Evolutionary conservation across 2,113 vertebrate genomes (phyloP), one percentile per base, ranked within the genome.

Genomic region (Thinocorus orbignyianus): DNA sequence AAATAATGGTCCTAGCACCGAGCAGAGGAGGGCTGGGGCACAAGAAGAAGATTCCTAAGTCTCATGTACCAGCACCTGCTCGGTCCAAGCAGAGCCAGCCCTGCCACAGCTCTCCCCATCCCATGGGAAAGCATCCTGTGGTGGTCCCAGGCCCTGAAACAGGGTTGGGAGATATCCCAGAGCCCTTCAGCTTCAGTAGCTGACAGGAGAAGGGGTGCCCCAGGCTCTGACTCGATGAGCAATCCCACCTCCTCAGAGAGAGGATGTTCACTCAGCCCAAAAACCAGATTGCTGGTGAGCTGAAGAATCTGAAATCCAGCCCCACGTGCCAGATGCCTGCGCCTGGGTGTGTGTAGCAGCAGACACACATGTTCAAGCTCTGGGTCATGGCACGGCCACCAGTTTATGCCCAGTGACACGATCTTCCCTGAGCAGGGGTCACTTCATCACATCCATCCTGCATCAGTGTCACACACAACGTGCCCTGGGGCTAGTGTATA

Each of bases 381-480:
- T 3, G 8, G 25, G n/a, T 39, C 69, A 71, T 0, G 0, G 33
- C 49, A 37, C 0, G 0, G 48, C 37, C 65, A 35, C 55, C 0
- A 0, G 2, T 52, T 85, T 17, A 62, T 2, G 4, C 64, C 52
- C 0, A 0, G 60, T 39, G 58, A 88, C 2, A 3, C 16, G 15
- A 70, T 28, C 37, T 51, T 31, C 44, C 33, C 26, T 1, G 5
- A 51, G 81, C 26, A 66, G 35, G 46, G 76, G n/a, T 30, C 71
- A 48, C 54, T 41, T 35, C 54, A 41, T 41, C 41, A 41, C 41
- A 41, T 41, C 10, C 41, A 41, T 41, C 41, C 24, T 65, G 18
- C 72, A 64, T 39, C 14, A 31, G 23, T 1, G 20, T 26, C 54
- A 69, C 19, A 11, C 0, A 35, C 8, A 54, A 5, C 0, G 0